phyloP scores from a whole-genome alignment of 2,797 vertebrate species.

The Podarcis lilfordi region DNA sequence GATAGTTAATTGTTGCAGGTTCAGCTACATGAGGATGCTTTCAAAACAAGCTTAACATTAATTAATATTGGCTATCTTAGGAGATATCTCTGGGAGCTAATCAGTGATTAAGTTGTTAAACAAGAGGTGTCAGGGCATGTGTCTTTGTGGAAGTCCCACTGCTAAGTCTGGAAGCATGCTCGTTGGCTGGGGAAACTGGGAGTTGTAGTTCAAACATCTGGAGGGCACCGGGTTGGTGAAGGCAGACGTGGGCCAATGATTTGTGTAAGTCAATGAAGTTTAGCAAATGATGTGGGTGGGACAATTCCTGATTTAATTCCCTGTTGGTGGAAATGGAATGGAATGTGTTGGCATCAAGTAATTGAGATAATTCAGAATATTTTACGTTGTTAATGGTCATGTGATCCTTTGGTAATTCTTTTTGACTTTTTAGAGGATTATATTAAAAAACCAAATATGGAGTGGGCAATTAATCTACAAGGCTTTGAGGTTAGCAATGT shows the following conservation, averaged over 20 bases:
- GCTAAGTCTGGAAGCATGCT: background rate
- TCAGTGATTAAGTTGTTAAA: background rate
- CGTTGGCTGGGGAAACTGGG: background rate
- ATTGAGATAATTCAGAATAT: too few species aligned
- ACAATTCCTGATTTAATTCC: too few species aligned
- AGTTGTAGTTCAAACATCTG: too few species aligned
- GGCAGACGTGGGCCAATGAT: too few species aligned
- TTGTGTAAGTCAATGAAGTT: too few species aligned
- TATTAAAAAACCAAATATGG: background rate
- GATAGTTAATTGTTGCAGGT: background rate
- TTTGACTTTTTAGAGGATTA: too few species aligned
- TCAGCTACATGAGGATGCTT: rapidly evolving
- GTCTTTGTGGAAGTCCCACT: background rate
- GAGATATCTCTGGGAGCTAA: background rate
- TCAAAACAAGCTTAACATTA: background rate
- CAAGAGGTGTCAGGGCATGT: background rate
- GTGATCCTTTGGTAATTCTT: too few species aligned
- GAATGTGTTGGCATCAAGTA: too few species aligned
- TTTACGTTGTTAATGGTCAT: too few species aligned
- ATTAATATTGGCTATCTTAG: background rate
- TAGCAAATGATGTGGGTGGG: too few species aligned
- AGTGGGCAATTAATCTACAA: background rate
- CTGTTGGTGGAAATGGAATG: too few species aligned
- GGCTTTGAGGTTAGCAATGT: background rate
- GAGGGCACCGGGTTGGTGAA: too few species aligned